Base-by-base conservation (phyloP, 2,888 invertebrate genomes). In the Parnassius mnemosyne region DNA sequence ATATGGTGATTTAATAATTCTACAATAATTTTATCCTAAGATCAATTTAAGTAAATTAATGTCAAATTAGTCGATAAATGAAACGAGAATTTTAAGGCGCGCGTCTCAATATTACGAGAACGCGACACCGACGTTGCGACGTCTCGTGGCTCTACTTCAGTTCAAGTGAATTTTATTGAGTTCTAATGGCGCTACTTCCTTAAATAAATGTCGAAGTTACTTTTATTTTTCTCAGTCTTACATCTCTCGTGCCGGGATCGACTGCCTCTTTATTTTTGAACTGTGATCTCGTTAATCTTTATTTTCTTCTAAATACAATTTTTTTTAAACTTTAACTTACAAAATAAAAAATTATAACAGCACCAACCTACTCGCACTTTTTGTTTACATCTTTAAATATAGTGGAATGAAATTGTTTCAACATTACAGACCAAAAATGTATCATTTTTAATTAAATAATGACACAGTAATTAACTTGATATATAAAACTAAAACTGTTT, bases 131-230 rank as follows among this genome's bases (percentile, higher is more conserved):
- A 66, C 65, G 65, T 65, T 63, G 65, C 63, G 25, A 57, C 62
- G 57, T 61, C 59, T 63, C 63, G 54, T 67, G 68, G 62, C 71
- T 69, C 64, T 65, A 53, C 59, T 66, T 49, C 66, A 68, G 68
- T 65, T 76, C 75, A 72, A 80, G 75, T 77, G 78, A 75, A 75
- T 78, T 80, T 80, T 78, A 79, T 81, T 81, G 81, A 79, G 77
- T 81, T 75, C 71, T 71, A 73, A 77, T 72, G 70, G 66, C 67
- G 64, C 64, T 66, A 69, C 70, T 66, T 66, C 68, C 66, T 64
- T 67, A 68, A 69, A 71, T 69, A 71, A 69, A 68, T 66, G 65
- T 68, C 67, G 63, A 60, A 65, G 67, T 68, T 66, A 63, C 69
- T 70, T 69, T 46, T 54, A 57, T 57, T 52, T 53, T 59, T 61